Conservation (phyloP, 2,888 invertebrate genomes). For the Tineola bisselliella region DNA sequence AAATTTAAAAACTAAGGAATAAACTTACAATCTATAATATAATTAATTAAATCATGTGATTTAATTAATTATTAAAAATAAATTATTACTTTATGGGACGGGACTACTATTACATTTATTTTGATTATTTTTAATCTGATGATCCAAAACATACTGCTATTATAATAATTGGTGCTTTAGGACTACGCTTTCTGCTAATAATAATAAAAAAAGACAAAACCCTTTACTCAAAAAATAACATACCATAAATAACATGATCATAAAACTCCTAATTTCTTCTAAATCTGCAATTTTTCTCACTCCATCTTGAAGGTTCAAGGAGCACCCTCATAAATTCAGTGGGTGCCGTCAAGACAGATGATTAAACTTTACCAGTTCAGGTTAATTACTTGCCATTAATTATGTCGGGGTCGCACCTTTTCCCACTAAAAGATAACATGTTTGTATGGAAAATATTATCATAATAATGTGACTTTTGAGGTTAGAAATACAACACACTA, state of each 20-base stretch:
- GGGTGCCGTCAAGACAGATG: not conserved
- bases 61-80: no score
- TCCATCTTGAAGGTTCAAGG: not conserved
- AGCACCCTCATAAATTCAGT: slow-evolving; percentile 4
- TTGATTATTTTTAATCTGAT: not conserved
- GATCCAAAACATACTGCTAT: no score
- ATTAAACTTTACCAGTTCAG: slow-evolving; percentile 3
- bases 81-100: not conserved
- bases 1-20: no score
- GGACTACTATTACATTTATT: no score
- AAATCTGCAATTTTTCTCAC: not conserved
- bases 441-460: not conserved
- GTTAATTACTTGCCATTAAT: slow-evolving; percentile 1
- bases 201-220: not conserved
- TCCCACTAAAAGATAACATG: not conserved
- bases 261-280: not conserved
- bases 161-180: not conserved
- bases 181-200: not conserved
- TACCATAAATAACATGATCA: not conserved
- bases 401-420: not conserved
- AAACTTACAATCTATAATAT: no score
- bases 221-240: no score
- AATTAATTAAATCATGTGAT: no score
- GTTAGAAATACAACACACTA: no score
- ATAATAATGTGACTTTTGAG: no score